These are phyloP conservation scores for Trichonephila inaurata DNA, from an alignment of 1,140 invertebrate species.

Conservation along the genomic window DNA sequence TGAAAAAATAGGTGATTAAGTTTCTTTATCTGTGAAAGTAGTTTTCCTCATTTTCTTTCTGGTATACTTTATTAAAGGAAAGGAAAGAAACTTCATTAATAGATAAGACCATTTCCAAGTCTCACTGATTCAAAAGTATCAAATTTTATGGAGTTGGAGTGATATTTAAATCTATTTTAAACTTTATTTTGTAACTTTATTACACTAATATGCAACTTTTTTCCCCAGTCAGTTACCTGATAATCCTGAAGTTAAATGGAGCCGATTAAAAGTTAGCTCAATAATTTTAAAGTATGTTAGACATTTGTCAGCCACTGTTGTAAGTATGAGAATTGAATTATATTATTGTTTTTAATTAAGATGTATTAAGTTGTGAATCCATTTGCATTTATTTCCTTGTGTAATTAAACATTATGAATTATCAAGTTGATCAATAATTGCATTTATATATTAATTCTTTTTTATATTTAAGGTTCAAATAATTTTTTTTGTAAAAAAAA, in stretches of 20 bases:
- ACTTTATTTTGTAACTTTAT: neutral
- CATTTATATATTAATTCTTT: too few relatives aligned
- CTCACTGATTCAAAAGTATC: too few relatives aligned
- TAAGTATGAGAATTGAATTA: slow-evolving; percentile 80
- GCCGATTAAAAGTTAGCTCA: slow-evolving; percentile 86
- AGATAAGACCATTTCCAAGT: too few relatives aligned
- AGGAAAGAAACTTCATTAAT: too few relatives aligned
- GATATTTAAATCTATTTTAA: neutral
- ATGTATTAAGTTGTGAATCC: neutral
- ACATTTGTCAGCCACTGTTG: slow-evolving; percentile 81
- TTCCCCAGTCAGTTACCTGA: slow-evolving; percentile 84
- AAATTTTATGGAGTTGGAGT: too few relatives aligned
- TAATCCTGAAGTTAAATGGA: slow-evolving; percentile 88
- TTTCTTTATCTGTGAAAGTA: too few relatives aligned
- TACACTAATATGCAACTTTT: neutral
- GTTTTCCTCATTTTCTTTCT: too few relatives aligned
- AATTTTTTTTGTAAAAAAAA: too few relatives aligned
- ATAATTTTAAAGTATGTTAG: slow-evolving; percentile 88
- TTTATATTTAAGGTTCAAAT: too few relatives aligned
- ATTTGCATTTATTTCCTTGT: neutral
- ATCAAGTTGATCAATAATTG: too few relatives aligned
- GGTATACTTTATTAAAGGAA: too few relatives aligned
- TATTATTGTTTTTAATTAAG: neutral
- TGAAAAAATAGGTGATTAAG: too few relatives aligned
- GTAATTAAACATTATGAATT: neutral